Base-by-base conservation (phyloP, 2,888 invertebrate species). In the Caenorhabditis afra region DNA sequence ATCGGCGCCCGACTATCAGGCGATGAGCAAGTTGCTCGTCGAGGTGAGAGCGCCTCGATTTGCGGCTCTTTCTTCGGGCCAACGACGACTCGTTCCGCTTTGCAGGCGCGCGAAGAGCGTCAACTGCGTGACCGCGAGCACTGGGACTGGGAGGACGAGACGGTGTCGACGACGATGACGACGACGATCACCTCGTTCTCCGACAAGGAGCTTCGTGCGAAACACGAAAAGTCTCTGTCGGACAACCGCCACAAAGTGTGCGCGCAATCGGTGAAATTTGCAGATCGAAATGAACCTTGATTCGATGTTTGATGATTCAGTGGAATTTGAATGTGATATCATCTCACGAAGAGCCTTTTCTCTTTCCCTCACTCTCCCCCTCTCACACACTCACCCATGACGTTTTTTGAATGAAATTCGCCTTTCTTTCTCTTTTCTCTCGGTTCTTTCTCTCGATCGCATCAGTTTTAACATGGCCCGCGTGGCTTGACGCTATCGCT, bases 61-160 rank as follows among this genome's bases (percentile, higher is more conserved):
- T 11, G n/a, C n/a, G n/a, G n/a, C n/a, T n/a, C n/a, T n/a, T n/a
- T n/a, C n/a, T n/a, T n/a, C n/a, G n/a, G n/a, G n/a, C n/a, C n/a
- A n/a, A n/a, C n/a, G n/a, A n/a, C n/a, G n/a, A n/a, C n/a, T n/a
- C n/a, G n/a, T n/a, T n/a, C n/a, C n/a, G n/a, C n/a, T 37, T 8
- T 29, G 29, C 39, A 83, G 81, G 70, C 71, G 1, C 67, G 81
- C 35, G 78, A 75, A 23, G 81, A 84, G 45, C 77, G 73, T 23
- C 53, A 70, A 22, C 57, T 81, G 20, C 78, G 77, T 10, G 71
- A 79, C 58, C 79, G 74, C 14, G 83, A 81, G 20, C 78, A 79
- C 29, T 85, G 82, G 82, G 83, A 85, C 68, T 85, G 85, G 85
- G 84, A 85, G 20, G 85, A 85, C 23, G 85, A 79, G 50, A 79